A percentile compares a stretch with the other conserved stretches of the same genome.
Conservation (phyloP, 2,888 invertebrate genomes). For the Lumbricus terrestris region DNA sequence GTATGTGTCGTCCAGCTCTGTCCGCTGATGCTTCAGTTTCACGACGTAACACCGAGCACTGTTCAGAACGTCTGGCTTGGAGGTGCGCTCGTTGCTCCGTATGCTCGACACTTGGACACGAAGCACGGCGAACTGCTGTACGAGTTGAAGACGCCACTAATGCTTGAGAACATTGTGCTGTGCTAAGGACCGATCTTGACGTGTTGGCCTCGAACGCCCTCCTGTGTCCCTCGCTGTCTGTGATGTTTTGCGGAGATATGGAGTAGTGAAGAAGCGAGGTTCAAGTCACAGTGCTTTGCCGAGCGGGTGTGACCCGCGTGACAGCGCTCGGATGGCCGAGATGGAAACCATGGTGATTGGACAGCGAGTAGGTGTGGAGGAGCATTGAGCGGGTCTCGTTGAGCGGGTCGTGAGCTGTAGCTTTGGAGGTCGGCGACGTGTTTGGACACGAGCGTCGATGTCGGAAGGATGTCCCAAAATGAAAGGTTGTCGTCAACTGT, state of each 20-base stretch:
- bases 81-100: slow-evolving; percentile 75
- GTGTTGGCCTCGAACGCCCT: neutral
- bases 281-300: slow-evolving; percentile 22
- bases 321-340: slow-evolving; percentile 27
- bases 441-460: slow-evolving; percentile 27
- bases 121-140: slow-evolving; percentile 80
- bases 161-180: slow-evolving; percentile 92
- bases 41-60: neutral
- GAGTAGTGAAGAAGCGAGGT: slow-evolving; percentile 30
- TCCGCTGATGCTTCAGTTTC: neutral
- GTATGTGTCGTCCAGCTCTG: neutral
- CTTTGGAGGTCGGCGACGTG: slow-evolving; percentile 41
- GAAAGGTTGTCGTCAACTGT: neutral
- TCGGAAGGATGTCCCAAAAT: neutral
- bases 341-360: neutral
- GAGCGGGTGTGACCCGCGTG: neutral
- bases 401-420: slow-evolving; percentile 32
- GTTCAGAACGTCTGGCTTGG: slow-evolving; percentile 72
- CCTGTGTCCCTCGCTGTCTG: neutral
- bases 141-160: slow-evolving; percentile 81
- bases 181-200: slow-evolving; percentile 63
- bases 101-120: slow-evolving; percentile 78
- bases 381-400: no score
- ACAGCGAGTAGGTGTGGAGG: neutral
- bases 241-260: slow-evolving; percentile 6